Conservation (phyloP, 2,888 invertebrate species). For the Odontomyia ornata region DNA sequence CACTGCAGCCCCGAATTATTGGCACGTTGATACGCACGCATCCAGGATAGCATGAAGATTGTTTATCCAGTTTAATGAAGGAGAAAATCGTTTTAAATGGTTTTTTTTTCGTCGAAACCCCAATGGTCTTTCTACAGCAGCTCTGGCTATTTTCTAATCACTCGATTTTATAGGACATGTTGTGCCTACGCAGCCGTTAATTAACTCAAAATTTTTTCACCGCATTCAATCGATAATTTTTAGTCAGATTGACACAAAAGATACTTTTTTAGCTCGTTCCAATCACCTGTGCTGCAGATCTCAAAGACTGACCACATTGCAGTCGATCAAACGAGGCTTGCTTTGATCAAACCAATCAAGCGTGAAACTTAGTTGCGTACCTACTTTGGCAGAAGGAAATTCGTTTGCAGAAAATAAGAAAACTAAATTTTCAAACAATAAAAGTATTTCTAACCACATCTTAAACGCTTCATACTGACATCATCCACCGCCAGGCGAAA, state of each 20-base stretch:
- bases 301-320: too few species aligned
- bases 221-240: too few species aligned
- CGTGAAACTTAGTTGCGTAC: too few species aligned
- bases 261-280: too few species aligned
- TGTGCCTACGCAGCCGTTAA: too few species aligned
- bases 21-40: conserved; percentile 46
- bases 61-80: conserved; percentile 40
- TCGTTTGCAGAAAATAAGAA: not conserved
- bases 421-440: conserved; percentile 3
- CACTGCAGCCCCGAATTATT: conserved; percentile 47
- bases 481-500: conserved; percentile 22
- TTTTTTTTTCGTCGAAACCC: not conserved
- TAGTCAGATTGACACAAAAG: too few species aligned
- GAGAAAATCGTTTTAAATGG: conserved; percentile 38
- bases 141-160: not conserved
- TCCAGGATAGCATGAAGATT: conserved; percentile 2
- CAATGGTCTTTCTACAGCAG: not conserved
- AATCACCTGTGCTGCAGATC: too few species aligned
- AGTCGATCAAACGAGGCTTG: too few species aligned
- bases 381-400: too few species aligned
- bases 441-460: conserved; percentile 29
- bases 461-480: conserved; percentile 31
- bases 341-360: too few species aligned
- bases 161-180: not conserved
- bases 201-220: too few species aligned